Base-by-base conservation (phyloP, 2,113 vertebrate species). In the Rallus limicola region DNA sequence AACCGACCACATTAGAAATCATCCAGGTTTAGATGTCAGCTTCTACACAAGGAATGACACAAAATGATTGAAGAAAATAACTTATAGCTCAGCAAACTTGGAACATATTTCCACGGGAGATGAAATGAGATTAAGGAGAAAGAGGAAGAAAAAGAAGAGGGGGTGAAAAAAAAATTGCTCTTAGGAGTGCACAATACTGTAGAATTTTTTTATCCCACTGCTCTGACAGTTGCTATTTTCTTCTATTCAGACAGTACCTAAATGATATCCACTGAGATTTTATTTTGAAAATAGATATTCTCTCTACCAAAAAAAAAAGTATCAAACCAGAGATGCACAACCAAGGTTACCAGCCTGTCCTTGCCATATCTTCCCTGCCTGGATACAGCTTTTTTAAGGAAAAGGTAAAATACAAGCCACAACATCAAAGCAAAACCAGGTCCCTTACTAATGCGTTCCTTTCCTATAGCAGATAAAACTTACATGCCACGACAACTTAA, bases 51-150 rank as follows among this genome's bases (percentile, higher is more conserved):
- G 26, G 46, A 92, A 46, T 40, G 36, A 75, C 13, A 67, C 11
- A 34, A 86, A 84, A 63, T 67, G 16, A 86, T 8, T 33, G 29
- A 93, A 71, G 52, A 90, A 91, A 96, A 79, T 46, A 4, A 65
- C 48, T 65, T 90, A 65, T 12, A 80, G 44, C 34, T 56, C 60
- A 83, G 68, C 46, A 92, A 94, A 90, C 26, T 50, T 74, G 50
- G 70, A 88, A 82, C 16, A 38, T 70, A 84, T 59, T 95, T 88
- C 28, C 64, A 92, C 36, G 38, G 36, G 46, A 88, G 36, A 93
- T 52, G 13, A 93, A 93, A 74, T 38, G 19, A 90, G 59, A 90
- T 5, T 0, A 0, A n/a, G 28, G 16, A 31, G 4, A 0, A 3
- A 16, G 13, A 26, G 52, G 50, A 13, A 20, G 31, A 24, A 13